Conservation (phyloP, 2,113 vertebrate species). For the Pycnonotus jocosus region DNA sequence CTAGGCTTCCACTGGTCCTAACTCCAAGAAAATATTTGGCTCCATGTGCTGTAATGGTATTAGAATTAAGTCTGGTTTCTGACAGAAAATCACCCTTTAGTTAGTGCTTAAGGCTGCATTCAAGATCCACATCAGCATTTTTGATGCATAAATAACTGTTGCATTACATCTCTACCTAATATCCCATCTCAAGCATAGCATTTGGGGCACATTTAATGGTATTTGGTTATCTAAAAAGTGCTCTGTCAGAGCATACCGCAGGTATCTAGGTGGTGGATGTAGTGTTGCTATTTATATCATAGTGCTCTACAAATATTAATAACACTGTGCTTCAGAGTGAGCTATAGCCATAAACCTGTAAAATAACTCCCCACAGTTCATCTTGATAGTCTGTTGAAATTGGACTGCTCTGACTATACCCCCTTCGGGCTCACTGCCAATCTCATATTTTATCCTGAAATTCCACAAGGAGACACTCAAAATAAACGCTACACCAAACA, state of each 20-base stretch:
- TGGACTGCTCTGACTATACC: slow-evolving; percentile 14
- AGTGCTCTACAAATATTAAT: slow-evolving; percentile 6
- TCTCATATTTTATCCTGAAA: slow-evolving; percentile 41
- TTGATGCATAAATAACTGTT: background rate
- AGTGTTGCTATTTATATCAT: slow-evolving; percentile 17
- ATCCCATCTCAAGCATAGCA: background rate
- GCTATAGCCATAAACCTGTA: slow-evolving; percentile 7
- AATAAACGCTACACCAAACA: slow-evolving; percentile 26
- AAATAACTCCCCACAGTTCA: slow-evolving; percentile 31
- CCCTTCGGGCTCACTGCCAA: slow-evolving; percentile 19
- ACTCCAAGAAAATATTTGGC: background rate
- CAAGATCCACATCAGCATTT: background rate
- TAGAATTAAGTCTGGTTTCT: background rate
- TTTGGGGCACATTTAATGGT: background rate
- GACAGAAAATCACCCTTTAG: background rate
- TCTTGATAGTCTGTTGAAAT: slow-evolving; percentile 53
- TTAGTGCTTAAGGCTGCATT: background rate
- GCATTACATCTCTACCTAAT: background rate
- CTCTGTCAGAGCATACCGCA: background rate
- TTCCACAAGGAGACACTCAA: slow-evolving; percentile 31
- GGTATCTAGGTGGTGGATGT: background rate
- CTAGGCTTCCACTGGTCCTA: background rate
- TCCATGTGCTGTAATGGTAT: background rate
- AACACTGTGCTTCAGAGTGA: background rate
- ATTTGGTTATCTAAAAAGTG: background rate